Percentiles rank a stretch among this genome's conserved stretches.
These are phyloP conservation scores for Heterodera carotae DNA, from an alignment of 1,140 invertebrate species.

Conservation along the genomic window DNA sequence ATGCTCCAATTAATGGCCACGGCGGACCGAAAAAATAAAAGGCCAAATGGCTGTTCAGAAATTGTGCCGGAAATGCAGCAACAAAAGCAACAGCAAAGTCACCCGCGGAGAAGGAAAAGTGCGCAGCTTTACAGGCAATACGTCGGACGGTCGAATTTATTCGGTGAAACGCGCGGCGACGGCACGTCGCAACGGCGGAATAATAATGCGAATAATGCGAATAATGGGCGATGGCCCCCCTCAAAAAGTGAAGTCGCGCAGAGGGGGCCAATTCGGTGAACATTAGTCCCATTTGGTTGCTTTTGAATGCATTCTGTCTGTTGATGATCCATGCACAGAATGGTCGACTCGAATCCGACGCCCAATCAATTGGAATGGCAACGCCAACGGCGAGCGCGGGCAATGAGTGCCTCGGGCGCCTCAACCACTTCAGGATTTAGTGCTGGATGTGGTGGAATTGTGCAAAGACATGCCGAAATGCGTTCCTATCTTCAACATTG, in stretches of 20 bases:
- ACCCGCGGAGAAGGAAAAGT: background rate
- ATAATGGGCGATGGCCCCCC: conserved; percentile 4
- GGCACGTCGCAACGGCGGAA: background rate
- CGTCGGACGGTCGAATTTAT: background rate
- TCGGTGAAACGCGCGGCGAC: background rate
- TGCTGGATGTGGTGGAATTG: conserved; percentile 13
- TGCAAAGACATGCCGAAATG: conserved; percentile 31
- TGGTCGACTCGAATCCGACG: conserved; percentile 15
- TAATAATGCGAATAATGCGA: too few species aligned
- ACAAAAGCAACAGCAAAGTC: background rate
- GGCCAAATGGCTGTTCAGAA: background rate
- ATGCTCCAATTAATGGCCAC: background rate
- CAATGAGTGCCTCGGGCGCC: conserved; percentile 7
- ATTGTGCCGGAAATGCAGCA: background rate
- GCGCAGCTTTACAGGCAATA: background rate
- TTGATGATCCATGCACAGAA: background rate
- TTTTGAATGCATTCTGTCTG: background rate
- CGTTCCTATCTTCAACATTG: conserved; percentile 23
- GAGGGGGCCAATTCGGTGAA: background rate
- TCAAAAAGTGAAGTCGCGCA: background rate
- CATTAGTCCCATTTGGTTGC: too few species aligned
- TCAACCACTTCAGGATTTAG: background rate
- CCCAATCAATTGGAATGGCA: conserved; percentile 27
- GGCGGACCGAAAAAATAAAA: background rate
- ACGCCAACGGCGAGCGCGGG: conserved; percentile 14